phyloP scores from a whole-genome alignment of 2,113 vertebrate genomes.

The rabbit (Oryctolagus cuniculus) region DNA sequence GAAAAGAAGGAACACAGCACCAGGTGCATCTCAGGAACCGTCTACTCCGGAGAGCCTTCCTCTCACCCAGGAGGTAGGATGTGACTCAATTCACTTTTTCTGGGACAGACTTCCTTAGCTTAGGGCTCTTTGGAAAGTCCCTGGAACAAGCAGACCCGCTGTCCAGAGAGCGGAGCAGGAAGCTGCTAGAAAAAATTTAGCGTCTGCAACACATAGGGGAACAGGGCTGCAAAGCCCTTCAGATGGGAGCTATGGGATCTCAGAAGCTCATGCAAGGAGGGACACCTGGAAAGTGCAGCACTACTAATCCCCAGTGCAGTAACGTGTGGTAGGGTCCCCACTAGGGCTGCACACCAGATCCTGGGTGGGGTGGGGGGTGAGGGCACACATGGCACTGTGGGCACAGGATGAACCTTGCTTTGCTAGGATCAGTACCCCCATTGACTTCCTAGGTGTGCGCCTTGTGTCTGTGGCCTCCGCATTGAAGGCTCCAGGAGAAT shows the following conservation, averaged over 20 bases:
- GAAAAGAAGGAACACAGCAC: neutral
- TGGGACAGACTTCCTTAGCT: neutral
- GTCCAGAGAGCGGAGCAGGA: no score
- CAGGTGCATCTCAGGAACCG: neutral
- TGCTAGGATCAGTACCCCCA: no score
- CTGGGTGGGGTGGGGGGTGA: no score
- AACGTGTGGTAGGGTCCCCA: neutral
- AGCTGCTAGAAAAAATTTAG: neutral
- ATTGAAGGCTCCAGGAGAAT: neutral
- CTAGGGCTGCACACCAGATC: neutral
- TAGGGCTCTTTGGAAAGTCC: neutral
- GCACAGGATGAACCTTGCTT: neutral
- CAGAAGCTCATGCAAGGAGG: neutral
- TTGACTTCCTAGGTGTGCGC: neutral
- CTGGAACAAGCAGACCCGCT: neutral
- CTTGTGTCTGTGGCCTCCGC: neutral
- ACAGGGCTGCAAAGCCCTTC: neutral
- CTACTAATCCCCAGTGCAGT: neutral
- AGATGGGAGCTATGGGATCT: neutral
- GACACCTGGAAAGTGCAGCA: neutral
- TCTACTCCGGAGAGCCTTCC: neutral
- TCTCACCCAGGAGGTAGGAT: neutral
- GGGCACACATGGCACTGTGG: accelerated
- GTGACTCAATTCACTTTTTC: neutral
- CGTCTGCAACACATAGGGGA: neutral